These are phyloP conservation scores for Acanthornis magna DNA, from an alignment of 2,797 vertebrate species.

Conservation along the genomic window DNA sequence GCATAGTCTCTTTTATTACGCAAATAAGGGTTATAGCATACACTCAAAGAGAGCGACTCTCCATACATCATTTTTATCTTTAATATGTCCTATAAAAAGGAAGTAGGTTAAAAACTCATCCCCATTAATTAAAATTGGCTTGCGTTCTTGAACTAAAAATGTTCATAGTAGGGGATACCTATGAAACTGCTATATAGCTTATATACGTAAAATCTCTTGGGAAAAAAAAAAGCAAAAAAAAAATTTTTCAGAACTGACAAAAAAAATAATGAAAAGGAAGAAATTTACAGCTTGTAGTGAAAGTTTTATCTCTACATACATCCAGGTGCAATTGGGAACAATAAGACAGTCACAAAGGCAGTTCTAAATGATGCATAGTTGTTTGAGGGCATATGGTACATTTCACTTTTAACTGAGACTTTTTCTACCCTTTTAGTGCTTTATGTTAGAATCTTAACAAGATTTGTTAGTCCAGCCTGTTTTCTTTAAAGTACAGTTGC, in stretches of 20 bases:
- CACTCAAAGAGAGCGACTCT: neutral
- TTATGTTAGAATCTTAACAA: conserved; percentile 46
- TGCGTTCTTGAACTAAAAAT: conserved; percentile 40
- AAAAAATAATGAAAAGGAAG: conserved; percentile 33
- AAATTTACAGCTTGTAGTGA: conserved; percentile 9
- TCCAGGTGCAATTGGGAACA: neutral
- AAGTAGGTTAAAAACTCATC: conserved; percentile 48
- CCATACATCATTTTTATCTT: conserved; percentile 55
- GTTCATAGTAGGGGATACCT: neutral
- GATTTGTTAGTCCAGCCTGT: conserved; percentile 59
- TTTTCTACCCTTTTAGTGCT: conserved; percentile 27
- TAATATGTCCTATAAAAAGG: conserved; percentile 46
- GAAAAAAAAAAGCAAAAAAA: neutral
- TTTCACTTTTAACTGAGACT: conserved; percentile 52
- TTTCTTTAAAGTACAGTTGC: conserved; percentile 60
- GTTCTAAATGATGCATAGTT: neutral
- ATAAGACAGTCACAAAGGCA: conserved; percentile 17
- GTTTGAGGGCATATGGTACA: conserved; percentile 26
- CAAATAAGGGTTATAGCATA: conserved; percentile 34
- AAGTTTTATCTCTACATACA: conserved; percentile 26
- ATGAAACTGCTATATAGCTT: neutral
- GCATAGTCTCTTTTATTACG: conserved; percentile 46
- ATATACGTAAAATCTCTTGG: neutral
- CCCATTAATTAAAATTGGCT: conserved; percentile 55
- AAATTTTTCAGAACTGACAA: neutral